Evolutionary conservation across 2,113 vertebrate genomes (phyloP).

Genomic region (Chaetura pelagica): DNA sequence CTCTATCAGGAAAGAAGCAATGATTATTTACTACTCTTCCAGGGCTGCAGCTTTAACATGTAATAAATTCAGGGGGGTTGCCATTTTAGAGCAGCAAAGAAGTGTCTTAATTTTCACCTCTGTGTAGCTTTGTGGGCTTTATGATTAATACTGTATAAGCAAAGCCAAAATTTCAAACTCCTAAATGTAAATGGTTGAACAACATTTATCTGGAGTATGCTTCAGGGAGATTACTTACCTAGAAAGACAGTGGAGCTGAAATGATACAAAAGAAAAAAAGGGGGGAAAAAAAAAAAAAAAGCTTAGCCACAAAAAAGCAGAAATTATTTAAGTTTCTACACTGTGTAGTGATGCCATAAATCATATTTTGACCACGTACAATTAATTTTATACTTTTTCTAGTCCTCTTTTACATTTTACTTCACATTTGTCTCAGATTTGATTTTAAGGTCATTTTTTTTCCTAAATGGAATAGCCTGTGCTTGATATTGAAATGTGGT

Average conservation of each 20-base stretch:
- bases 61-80: background rate
- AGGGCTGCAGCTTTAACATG: background rate
- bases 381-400: slow-evolving; percentile 52
- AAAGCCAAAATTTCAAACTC: background rate
- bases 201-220: background rate
- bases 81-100: background rate
- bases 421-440: slow-evolving; percentile 40
- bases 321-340: background rate
- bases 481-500: slow-evolving; percentile 54
- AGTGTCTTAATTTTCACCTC: slow-evolving; percentile 23
- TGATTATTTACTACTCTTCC: background rate
- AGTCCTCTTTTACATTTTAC: slow-evolving; percentile 7
- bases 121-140: background rate
- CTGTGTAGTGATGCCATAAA: slow-evolving; percentile 9
- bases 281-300: background rate
- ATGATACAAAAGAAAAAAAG: background rate
- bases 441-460: slow-evolving; percentile 42
- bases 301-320: background rate
- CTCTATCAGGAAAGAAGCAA: background rate
- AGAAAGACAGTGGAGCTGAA: background rate
- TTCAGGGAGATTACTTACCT: background rate
- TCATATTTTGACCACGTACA: slow-evolving; percentile 10
- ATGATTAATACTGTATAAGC: background rate
- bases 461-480: slow-evolving; percentile 29
- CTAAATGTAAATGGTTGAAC: background rate